Evolutionary conservation across 2,888 invertebrate species (phyloP).

Genomic region (Branchellion lobata): DNA sequence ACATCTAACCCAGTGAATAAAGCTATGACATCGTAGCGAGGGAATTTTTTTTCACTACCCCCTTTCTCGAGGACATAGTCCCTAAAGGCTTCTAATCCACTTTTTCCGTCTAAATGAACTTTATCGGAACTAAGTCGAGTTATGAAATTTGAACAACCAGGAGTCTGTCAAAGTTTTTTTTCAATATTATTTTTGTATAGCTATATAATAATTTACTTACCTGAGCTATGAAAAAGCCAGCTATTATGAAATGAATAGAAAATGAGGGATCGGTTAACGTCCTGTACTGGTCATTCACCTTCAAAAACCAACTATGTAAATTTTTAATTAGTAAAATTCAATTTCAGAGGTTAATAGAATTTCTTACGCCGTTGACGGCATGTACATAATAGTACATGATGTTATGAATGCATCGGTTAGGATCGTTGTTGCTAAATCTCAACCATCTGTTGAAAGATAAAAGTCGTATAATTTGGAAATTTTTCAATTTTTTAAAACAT

Average conservation of each 20-base stretch:
- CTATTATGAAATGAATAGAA: background rate
- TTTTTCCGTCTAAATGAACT: background rate
- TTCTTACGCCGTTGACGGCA: background rate
- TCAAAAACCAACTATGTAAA: background rate
- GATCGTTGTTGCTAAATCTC: background rate
- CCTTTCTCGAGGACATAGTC: background rate
- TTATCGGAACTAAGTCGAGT: background rate
- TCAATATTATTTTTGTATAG: too few species aligned
- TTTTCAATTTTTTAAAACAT: too few species aligned
- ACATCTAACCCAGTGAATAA: background rate
- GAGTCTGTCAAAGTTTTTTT: background rate
- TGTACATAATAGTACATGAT: background rate
- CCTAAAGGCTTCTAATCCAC: background rate
- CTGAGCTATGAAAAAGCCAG: background rate
- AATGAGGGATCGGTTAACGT: background rate
- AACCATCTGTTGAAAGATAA: background rate
- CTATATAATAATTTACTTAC: too few species aligned
- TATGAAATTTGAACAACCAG: background rate
- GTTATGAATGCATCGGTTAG: background rate
- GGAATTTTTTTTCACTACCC: background rate
- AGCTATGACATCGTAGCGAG: constrained; percentile 1
- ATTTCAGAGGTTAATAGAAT: background rate
- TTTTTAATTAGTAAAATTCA: too few species aligned
- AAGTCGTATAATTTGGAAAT: too few species aligned
- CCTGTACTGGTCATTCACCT: constrained; percentile 8